Evolutionary conservation across 1,140 invertebrate species (phyloP), one percentile per base, ranked within the genome.

Genomic region (Sycobia sp.): DNA sequence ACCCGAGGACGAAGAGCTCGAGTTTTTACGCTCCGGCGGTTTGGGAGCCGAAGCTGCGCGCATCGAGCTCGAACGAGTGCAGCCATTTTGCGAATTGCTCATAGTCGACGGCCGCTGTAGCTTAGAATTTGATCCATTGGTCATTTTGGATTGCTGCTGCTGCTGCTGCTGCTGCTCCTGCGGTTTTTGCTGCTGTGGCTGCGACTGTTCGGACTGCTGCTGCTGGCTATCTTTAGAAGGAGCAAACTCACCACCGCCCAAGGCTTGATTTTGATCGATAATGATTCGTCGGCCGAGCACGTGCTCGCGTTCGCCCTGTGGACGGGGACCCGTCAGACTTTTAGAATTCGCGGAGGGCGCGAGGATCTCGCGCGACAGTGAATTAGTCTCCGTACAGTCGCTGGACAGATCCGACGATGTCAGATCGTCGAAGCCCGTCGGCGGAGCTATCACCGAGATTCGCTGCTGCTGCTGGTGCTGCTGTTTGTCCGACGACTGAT

Each of bases 361-460:
- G 4, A 68, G 67, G 4, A 69, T 13, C 36, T 77, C 75, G 3
- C 69, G 73, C 0, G 67, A 69, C 14, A 76, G 61, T 9, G 72
- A 74, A 46, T 77, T 77, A 4, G 71, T 77, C 43, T 80, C 78
- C 9, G 76, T 73, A 13, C 75, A 78, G n/a, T 80, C 75, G 57
- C 74, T 77, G 3, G 77, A 77, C 23, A 76, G 72, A 11, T 76
- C 75, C 0, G 72, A 73, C 0, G 72, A 72, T 0, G 60, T 66
- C 10, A 71, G 57, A 36, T 83, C 80, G 59, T 83, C 77, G 62
- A 82, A 84, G 60, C 76, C 75, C 2, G 66, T 55, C 0, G 82
- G 81, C 1, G 81, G 82, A 3, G 78, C 77, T 54, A 83, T 80
- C 8, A 82, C 66, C n/a, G 82, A 83, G 3, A 66, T 47, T 0